Percentiles rank a stretch among this genome's conserved stretches.
Evolutionary conservation across 2,113 vertebrate genomes (phyloP).

Genomic region (Sarotherodon lohbergeri): DNA sequence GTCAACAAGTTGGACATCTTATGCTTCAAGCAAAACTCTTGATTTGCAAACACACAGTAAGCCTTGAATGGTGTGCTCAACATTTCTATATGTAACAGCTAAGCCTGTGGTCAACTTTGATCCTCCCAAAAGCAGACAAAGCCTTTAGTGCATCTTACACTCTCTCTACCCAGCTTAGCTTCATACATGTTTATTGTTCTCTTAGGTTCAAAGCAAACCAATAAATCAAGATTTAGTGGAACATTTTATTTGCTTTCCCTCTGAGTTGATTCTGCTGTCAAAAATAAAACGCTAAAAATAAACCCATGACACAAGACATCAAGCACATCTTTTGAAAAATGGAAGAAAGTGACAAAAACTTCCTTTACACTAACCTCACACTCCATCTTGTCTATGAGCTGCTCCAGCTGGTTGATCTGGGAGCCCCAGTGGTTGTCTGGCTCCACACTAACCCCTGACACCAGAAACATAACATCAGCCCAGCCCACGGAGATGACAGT

Average conservation of each 20-base stretch:
- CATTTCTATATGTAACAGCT: neutral
- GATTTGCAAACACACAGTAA: neutral
- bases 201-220: neutral
- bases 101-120: neutral
- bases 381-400: slow-evolving; percentile 91
- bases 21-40: neutral
- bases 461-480: slow-evolving; percentile 6
- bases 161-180: neutral
- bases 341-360: neutral
- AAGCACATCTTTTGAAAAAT: neutral
- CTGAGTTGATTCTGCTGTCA: neutral
- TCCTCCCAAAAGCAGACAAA: neutral
- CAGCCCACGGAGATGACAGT: neutral
- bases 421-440: slow-evolving; percentile 85
- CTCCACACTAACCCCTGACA: slow-evolving; percentile 79
- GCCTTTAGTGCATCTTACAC: neutral
- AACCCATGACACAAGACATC: neutral
- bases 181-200: neutral
- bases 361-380: slow-evolving; percentile 79
- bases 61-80: neutral
- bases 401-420: slow-evolving; percentile 88
- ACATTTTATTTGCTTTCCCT: neutral
- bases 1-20: neutral
- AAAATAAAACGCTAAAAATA: neutral
- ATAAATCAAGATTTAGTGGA: neutral